These are phyloP conservation scores for Dinomys branickii DNA, from an alignment of 2,113 vertebrate genomes.

Conservation along the genomic window DNA sequence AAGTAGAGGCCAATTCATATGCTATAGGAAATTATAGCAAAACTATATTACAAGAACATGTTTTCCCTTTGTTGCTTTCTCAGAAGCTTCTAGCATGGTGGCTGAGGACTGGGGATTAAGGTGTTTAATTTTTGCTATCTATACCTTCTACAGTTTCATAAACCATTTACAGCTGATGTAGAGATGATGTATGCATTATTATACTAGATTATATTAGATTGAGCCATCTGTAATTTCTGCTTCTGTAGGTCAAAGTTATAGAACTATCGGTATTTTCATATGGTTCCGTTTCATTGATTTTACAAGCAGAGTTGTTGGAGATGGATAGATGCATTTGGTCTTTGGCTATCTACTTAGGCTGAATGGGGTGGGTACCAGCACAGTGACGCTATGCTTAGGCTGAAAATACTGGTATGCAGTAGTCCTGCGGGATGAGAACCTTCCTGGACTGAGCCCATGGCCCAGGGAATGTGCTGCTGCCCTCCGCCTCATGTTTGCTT, in stretches of 20 bases:
- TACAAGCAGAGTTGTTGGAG: neutral
- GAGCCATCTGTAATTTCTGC: neutral
- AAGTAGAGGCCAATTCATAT: neutral
- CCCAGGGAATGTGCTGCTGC: neutral
- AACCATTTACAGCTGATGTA: neutral
- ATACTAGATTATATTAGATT: neutral
- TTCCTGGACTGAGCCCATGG: neutral
- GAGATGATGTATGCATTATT: neutral
- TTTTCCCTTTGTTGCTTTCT: neutral
- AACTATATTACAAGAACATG: neutral
- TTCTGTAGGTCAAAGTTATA: neutral
- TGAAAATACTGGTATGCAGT: neutral
- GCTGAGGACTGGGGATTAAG: neutral
- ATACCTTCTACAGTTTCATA: neutral
- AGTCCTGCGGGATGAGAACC: neutral
- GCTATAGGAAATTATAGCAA: neutral
- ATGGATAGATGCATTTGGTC: neutral
- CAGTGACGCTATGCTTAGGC: rapidly evolving
- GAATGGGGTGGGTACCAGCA: too few species aligned
- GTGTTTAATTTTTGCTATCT: neutral
- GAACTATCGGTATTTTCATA: neutral
- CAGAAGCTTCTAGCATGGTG: neutral
- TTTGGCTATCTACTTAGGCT: neutral
- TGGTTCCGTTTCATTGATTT: neutral
- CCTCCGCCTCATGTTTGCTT: neutral